Base-by-base conservation (phyloP, 2,888 invertebrate species). In the Didymodactylos carnosus region DNA sequence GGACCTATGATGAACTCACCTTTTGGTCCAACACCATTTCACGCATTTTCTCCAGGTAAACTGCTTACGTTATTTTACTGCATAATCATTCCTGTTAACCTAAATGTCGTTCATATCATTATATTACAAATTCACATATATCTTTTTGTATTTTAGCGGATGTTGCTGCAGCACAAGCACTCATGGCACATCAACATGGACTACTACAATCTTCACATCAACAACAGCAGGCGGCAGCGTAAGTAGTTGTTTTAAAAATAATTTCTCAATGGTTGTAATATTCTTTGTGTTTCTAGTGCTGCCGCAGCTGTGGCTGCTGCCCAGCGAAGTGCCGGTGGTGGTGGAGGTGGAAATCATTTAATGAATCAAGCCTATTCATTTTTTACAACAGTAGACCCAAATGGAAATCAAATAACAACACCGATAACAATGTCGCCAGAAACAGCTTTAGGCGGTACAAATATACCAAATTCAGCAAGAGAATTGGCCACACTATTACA, bases 351-450 rank as follows among this genome's bases (percentile, higher is more conserved):
- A 4, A 62, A 25, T 40, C 39, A 70, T 35, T 39, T 70, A 16
- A 40, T 40, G 23, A 70, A 70, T 70, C 70, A 41, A 35, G 35
- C 62, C 29, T 62, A 62, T 62, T 62, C 62, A 29, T 62, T 35
- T 62, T 62, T 62, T 35, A 62, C 62, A 5, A 62, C 62, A 14
- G n/a, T 7, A 19, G 62, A 62, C 27, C 6, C 23, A 1, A 29
- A 46, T 29, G 46, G 35, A 6, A 35, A 46, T 29, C 43, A 29
- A 35, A 29, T 62, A 11, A n/a, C 40, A 23, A 40, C 29, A 82
- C 93, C 92, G 51, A 94, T 94, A 77, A 92, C 91, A 76, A 95
- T 95, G 85, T 94, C 94, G 70, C 89, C 91, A 46, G 95, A 95
- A 85, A 95, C 95, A 85, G 94, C 94, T 73, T 86, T 94, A 73